These are phyloP conservation scores for Rosalia funebris DNA, from an alignment of 2,888 invertebrate genomes.

Conservation along the genomic window DNA sequence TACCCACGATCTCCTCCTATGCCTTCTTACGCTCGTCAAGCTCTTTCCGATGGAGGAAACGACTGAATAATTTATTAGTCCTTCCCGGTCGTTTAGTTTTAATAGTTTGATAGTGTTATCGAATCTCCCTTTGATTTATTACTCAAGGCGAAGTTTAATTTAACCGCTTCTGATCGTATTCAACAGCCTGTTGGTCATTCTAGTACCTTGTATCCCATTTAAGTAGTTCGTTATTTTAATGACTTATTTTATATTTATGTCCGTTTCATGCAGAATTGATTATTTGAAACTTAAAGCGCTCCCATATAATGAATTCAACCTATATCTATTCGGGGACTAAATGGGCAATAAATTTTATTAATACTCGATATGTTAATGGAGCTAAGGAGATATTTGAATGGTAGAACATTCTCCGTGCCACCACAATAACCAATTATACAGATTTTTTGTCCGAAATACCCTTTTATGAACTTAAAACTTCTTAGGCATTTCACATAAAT, in stretches of 20 bases:
- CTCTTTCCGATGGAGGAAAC: conserved; percentile 32
- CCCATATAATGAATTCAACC: conserved; percentile 31
- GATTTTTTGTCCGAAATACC: conserved; percentile 23
- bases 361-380: conserved; percentile 39
- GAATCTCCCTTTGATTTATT: conserved; percentile 19
- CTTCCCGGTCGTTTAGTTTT: conserved; percentile 28
- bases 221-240: conserved; percentile 32
- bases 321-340: conserved; percentile 35
- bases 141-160: conserved; percentile 19
- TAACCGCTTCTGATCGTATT: conserved; percentile 21
- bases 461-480: conserved; percentile 18
- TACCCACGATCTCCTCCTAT: conserved; percentile 44
- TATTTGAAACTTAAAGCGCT: conserved; percentile 28
- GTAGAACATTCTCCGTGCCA: conserved; percentile 28
- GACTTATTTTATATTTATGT: conserved; percentile 32
- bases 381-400: conserved; percentile 29
- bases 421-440: conserved; percentile 38
- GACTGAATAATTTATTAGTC: conserved; percentile 27
- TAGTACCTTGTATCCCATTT: conserved; percentile 20
- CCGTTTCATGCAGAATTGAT: conserved; percentile 34
- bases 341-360: conserved; percentile 42
- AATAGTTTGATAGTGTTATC: conserved; percentile 31
- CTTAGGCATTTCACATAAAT: conserved; percentile 1
- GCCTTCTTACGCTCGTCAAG: conserved; percentile 29
- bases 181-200: conserved; percentile 17